Evolutionary conservation across 2,113 vertebrate genomes (phyloP), one percentile per base, ranked within the genome.

Genomic region (Orcinus orca): DNA sequence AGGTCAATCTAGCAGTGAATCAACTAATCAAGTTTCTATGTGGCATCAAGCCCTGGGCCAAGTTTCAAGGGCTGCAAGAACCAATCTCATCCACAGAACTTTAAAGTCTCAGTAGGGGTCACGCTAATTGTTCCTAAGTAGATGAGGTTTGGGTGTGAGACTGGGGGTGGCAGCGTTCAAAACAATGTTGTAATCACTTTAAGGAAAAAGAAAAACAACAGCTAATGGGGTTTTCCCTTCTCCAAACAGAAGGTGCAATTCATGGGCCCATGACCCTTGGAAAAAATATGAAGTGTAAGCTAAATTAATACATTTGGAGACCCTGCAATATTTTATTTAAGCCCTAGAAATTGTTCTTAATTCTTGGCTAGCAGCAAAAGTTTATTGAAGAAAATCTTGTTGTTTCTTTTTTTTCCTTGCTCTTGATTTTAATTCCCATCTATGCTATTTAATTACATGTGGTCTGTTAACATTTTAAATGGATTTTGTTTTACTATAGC

Each of bases 401-500:
- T 90, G 12, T 58, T 58, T 26, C 20, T 65, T 65, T 65, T 65
- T 13, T 36, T 9, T 55, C 36, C 36, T 73, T 29, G 4, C 58
- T 90, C 68, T 86, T 36, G 1, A 21, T 70, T 79, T 83, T 94
- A 82, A 90, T 93, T 73, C 47, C 58, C 70, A 58, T 50, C 31
- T 63, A 8, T 50, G 44, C 89, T 65, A 70, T 80, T 84, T 80
- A 88, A 93, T 88, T 81, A 85, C 83, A 71, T 89, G 65, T 20
- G 44, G 62, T 38, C 91, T 86, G 60, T 96, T 89, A 92, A 86
- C 85, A 96, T 92, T 92, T 97, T 77, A 89, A 92, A 88, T 63
- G 17, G 58, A 68, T 95, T 93, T 93, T 77, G 14, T 88, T 93
- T 90, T 80, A 84, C 53, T 65, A 41, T 25, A 71, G 50, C 29